A percentile compares a stretch with the other conserved stretches of the same genome.
phyloP scores from a whole-genome alignment of 2,888 invertebrate species.

The Metalampra italica region DNA sequence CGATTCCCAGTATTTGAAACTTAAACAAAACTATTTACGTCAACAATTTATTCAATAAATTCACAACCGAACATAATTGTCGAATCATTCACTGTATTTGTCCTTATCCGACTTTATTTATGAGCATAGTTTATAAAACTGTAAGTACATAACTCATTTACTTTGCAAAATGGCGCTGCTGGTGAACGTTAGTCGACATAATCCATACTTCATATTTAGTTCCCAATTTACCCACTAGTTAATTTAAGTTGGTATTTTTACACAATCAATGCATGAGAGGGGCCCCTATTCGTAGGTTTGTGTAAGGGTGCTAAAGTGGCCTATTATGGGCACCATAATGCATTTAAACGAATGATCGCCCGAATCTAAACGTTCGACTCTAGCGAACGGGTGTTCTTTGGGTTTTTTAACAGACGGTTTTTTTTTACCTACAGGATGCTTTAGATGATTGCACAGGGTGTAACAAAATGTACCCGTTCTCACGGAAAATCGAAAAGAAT shows the following conservation, averaged over 20 bases:
- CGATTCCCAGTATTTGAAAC: constrained; percentile 11
- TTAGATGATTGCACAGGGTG: too few species aligned
- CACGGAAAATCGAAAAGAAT: too few species aligned
- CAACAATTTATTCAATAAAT: constrained; percentile 62
- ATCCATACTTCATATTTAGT: not conserved
- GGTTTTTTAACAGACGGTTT: not conserved
- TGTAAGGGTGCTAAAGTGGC: constrained; percentile 31
- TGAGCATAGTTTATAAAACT: constrained; percentile 29
- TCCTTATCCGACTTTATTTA: constrained; percentile 30
- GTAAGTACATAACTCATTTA: constrained; percentile 1
- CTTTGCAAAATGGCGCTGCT: not conserved
- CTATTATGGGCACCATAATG: constrained; percentile 24
- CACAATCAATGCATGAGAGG: constrained; percentile 41
- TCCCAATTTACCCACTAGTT: not conserved
- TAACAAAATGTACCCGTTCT: too few species aligned
- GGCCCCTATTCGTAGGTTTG: constrained; percentile 22
- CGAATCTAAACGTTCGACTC: constrained; percentile 13
- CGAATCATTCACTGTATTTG: constrained; percentile 62
- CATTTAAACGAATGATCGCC: constrained; percentile 26
- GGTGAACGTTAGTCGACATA: not conserved
- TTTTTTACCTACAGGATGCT: not conserved
- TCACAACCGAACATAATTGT: constrained; percentile 56
- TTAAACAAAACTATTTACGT: constrained; percentile 9
- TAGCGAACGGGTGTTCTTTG: constrained; percentile 1
- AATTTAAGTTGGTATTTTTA: not conserved